Evolutionary conservation across 1,140 invertebrate genomes (phyloP).

Genomic region (Brachionus calyciflorus): DNA sequence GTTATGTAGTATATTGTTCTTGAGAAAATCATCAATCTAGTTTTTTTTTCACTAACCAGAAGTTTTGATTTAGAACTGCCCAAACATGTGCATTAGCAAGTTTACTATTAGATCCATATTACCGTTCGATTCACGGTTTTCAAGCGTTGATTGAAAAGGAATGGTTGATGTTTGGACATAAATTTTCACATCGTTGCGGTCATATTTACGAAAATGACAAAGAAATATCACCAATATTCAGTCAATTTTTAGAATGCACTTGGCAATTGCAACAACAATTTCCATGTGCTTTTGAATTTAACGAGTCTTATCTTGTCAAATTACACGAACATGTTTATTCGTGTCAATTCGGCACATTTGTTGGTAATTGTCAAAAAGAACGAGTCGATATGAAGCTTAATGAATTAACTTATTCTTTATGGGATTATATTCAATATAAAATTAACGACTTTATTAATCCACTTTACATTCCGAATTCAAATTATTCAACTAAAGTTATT

Average conservation of each 20-base stretch:
- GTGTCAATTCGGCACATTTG: constrained; percentile 95
- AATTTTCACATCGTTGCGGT: constrained; percentile 71
- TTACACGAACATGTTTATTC: constrained; percentile 95
- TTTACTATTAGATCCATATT: constrained; percentile 88
- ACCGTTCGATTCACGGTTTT: constrained; percentile 91
- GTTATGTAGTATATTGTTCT: too few species aligned
- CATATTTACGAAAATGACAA: constrained; percentile 76
- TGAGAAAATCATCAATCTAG: too few species aligned
- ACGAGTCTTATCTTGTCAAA: constrained; percentile 88
- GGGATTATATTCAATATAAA: constrained; percentile 85
- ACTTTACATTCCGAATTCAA: constrained; percentile 71
- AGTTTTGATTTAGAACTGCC: constrained; percentile 87
- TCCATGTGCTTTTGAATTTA: constrained; percentile 96
- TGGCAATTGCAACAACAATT: constrained; percentile 78
- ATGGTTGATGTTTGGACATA: constrained; percentile 98
- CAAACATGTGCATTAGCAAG: constrained; percentile 92
- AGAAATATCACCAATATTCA: constrained; percentile 83
- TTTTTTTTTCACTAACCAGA: too few species aligned
- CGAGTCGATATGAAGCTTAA: constrained; percentile 68
- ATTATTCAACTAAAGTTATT: constrained; percentile 65
- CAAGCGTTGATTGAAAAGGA: constrained; percentile 93
- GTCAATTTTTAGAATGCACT: constrained; percentile 93
- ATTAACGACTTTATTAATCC: constrained; percentile 90
- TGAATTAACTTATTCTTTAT: constrained; percentile 86
- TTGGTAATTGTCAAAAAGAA: constrained; percentile 74